Percentiles rank a stretch among this genome's conserved stretches.
phyloP scores from a whole-genome alignment of 2,888 invertebrate species.

The Toxonevra muliebris region DNA sequence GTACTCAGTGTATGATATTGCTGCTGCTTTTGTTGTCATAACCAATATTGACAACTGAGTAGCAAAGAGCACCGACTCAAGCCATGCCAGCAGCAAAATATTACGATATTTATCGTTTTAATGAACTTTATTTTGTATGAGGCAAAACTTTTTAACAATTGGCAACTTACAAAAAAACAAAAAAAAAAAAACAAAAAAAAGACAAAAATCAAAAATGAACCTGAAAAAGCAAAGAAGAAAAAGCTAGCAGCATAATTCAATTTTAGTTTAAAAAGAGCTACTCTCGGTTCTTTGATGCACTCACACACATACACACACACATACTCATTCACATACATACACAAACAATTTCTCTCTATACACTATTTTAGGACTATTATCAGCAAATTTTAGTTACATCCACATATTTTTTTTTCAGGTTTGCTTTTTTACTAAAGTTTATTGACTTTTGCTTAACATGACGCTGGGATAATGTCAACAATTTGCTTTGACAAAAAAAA shows the following conservation, averaged over 20 bases:
- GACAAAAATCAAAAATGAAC: background rate
- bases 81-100: no score
- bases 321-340: background rate
- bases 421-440: constrained; percentile 5
- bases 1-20: no score
- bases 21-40: no score
- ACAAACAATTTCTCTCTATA: background rate
- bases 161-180: no score
- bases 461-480: constrained; percentile 28
- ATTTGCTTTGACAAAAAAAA: constrained; percentile 4
- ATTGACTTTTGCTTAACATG: background rate
- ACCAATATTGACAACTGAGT: no score
- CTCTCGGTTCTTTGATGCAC: no score
- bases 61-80: no score
- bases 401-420: background rate
- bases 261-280: background rate
- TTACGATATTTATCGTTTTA: no score
- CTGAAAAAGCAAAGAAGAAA: constrained; percentile 8
- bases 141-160: no score
- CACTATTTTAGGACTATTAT: background rate
- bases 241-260: constrained; percentile 19
- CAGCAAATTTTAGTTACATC: background rate
- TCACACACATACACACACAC: background rate
- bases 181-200: no score
- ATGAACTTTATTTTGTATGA: no score